Evolutionary conservation across 2,888 invertebrate species (phyloP).

Genomic region (Himalopsyche tibetana): DNA sequence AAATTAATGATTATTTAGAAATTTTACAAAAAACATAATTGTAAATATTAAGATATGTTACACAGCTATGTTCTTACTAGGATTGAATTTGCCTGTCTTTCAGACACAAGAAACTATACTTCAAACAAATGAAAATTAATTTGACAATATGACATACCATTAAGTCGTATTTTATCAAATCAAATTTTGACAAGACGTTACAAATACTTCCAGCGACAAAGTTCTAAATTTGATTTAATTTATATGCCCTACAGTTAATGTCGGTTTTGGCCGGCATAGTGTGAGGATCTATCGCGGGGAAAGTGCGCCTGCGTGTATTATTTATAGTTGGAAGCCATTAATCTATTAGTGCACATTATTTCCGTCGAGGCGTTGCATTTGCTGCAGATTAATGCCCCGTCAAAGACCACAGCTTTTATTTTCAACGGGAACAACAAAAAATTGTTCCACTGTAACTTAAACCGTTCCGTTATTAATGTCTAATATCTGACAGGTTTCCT

Average conservation of each 20-base stretch:
- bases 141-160: neutral
- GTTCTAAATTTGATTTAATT: conserved; percentile 36
- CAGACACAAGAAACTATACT: neutral
- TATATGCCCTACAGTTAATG: conserved; percentile 25
- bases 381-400: conserved; percentile 47
- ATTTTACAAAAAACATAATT: no score
- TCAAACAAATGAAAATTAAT: neutral
- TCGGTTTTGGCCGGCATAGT: neutral
- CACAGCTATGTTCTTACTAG: neutral
- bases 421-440: conserved; percentile 27
- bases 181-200: neutral
- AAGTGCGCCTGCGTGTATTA: conserved; percentile 23
- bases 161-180: neutral
- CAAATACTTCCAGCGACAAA: conserved; percentile 23
- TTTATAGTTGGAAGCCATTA: conserved; percentile 41
- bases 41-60: neutral
- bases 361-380: conserved; percentile 48
- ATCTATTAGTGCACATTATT: conserved; percentile 47
- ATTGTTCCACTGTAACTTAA: neutral
- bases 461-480: neutral
- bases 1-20: no score
- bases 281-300: neutral
- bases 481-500: neutral
- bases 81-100: neutral
- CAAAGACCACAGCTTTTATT: conserved; percentile 43